phyloP scores from a whole-genome alignment of 2,113 vertebrate species.

The Asarcornis scutulata region DNA sequence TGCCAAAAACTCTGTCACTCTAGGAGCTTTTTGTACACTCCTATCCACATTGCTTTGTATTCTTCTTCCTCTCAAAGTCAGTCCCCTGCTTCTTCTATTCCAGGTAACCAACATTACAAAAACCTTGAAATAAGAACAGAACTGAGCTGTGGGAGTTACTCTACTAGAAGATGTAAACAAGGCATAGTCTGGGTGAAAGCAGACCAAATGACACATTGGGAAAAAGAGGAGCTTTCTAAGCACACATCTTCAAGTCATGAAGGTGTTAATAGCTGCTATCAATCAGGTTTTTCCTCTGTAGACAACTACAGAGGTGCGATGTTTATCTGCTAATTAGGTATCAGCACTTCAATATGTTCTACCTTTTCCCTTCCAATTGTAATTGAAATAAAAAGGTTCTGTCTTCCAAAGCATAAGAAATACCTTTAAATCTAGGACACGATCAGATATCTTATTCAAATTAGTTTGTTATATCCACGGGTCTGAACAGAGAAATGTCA shows the following conservation, averaged over 20 bases:
- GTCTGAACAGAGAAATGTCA: neutral
- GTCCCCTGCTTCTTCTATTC: neutral
- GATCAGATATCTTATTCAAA: neutral
- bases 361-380: neutral
- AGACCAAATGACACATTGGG: neutral
- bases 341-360: neutral
- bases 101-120: neutral
- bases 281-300: neutral
- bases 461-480: neutral
- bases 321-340: constrained; percentile 35
- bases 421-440: neutral
- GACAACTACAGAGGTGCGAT: constrained; percentile 7
- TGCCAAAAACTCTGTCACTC: neutral
- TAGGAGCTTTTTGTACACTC: neutral
- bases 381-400: neutral
- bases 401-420: neutral
- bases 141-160: neutral
- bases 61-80: neutral
- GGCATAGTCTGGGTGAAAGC: neutral
- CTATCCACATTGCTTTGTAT: neutral
- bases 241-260: neutral
- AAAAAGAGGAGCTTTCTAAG: neutral
- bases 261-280: constrained; percentile 22
- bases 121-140: neutral
- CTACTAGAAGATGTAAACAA: neutral